Percentiles rank a stretch among this genome's conserved stretches.
These are phyloP conservation scores for Clamator glandarius DNA, from an alignment of 2,797 vertebrate species.

Conservation along the genomic window DNA sequence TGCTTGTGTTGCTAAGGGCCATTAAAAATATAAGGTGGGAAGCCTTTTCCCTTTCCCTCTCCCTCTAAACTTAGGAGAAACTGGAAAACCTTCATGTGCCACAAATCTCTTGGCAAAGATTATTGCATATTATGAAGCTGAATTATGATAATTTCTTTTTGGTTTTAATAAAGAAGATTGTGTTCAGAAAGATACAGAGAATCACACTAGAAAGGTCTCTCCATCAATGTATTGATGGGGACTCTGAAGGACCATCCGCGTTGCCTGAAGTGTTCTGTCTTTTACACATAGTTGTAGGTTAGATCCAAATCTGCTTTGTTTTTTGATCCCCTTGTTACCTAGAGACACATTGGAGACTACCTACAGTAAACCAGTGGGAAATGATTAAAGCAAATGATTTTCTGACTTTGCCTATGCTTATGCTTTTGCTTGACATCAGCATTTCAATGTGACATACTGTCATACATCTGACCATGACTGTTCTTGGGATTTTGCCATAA, in stretches of 20 bases:
- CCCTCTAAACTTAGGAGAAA: background rate
- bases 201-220: background rate
- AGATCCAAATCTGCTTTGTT: background rate
- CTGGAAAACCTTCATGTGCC: fast-evolving
- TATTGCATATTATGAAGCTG: background rate
- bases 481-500: background rate
- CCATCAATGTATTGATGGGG: fast-evolving
- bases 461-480: background rate
- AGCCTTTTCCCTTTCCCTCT: background rate
- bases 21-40: background rate
- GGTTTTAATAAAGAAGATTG: background rate
- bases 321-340: background rate
- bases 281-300: background rate
- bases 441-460: background rate
- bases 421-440: background rate
- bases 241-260: background rate
- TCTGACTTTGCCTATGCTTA: background rate
- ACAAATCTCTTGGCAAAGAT: background rate
- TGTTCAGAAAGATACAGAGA: background rate
- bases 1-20: background rate
- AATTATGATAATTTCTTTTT: background rate
- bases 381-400: background rate
- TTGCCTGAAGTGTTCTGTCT: background rate
- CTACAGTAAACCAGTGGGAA: background rate
- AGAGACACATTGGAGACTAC: background rate